Conservation (phyloP, 2,888 invertebrate genomes). For the Epicampocera succincta region DNA sequence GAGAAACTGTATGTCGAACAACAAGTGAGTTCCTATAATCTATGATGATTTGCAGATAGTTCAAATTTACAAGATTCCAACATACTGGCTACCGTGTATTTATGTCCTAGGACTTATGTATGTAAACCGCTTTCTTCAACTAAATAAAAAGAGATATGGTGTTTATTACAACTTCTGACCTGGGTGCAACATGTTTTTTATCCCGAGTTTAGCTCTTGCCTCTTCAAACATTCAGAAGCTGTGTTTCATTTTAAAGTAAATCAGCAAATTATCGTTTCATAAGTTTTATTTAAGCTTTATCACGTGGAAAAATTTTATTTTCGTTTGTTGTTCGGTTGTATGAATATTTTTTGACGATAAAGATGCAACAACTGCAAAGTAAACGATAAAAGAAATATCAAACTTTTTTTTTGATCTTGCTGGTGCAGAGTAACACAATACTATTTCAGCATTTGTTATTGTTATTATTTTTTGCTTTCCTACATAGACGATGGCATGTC, state of each 20-base stretch:
- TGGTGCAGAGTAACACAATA: conserved; percentile 62
- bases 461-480: conserved; percentile 31
- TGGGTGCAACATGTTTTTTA: too few relatives aligned
- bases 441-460: conserved; percentile 51
- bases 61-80: too few relatives aligned
- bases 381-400: conserved; percentile 64
- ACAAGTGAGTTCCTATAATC: too few relatives aligned
- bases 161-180: too few relatives aligned
- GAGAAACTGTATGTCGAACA: too few relatives aligned
- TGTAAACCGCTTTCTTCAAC: too few relatives aligned
- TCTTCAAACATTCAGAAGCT: conserved; percentile 35
- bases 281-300: conserved; percentile 4
- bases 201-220: too few relatives aligned
- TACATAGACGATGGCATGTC: conserved; percentile 24
- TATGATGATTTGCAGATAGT: too few relatives aligned
- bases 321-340: conserved; percentile 16
- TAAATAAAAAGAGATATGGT: too few relatives aligned
- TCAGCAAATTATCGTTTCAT: conserved; percentile 20
- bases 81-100: too few relatives aligned
- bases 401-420: conserved; percentile 69
- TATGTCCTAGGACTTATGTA: too few relatives aligned
- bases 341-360: conserved; percentile 44
- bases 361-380: conserved; percentile 29
- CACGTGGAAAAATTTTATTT: conserved; percentile 2
- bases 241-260: conserved; percentile 20